Evolutionary conservation across 2,888 invertebrate genomes (phyloP).

Genomic region (Allolobophora icterica): DNA sequence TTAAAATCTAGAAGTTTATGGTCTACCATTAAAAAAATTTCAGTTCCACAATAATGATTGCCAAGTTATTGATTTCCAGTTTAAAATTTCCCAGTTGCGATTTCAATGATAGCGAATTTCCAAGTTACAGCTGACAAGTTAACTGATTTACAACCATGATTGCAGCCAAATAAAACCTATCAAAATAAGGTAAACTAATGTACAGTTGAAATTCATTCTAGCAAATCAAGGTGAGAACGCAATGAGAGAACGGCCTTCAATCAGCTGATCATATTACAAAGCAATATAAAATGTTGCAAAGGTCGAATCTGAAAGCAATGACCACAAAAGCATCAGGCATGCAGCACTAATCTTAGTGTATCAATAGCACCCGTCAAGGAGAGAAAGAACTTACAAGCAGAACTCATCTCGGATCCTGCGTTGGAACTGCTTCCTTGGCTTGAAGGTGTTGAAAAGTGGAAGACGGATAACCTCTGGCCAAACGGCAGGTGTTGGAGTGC

Average conservation of each 20-base stretch:
- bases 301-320: not conserved
- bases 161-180: not conserved
- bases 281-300: not conserved
- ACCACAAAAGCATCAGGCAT: not conserved
- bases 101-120: not conserved
- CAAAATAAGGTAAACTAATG: not conserved
- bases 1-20: not conserved
- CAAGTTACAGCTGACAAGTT: not conserved
- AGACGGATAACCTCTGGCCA: conserved; percentile 95
- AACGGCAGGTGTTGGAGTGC: conserved; percentile 91
- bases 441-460: conserved; percentile 87
- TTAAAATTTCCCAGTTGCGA: not conserved
- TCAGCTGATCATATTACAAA: not conserved
- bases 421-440: conserved; percentile 87
- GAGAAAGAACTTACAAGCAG: conserved; percentile 71
- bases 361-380: not conserved
- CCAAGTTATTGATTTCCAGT: not conserved
- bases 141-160: not conserved
- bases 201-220: not conserved
- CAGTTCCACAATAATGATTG: not conserved
- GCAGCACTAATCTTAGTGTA: no score
- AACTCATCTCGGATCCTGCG: conserved; percentile 90
- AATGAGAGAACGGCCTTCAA: not conserved
- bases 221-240: not conserved
- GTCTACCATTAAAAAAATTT: not conserved